Conservation (phyloP, 2,113 vertebrate species). For the Corvus moneduloides region DNA sequence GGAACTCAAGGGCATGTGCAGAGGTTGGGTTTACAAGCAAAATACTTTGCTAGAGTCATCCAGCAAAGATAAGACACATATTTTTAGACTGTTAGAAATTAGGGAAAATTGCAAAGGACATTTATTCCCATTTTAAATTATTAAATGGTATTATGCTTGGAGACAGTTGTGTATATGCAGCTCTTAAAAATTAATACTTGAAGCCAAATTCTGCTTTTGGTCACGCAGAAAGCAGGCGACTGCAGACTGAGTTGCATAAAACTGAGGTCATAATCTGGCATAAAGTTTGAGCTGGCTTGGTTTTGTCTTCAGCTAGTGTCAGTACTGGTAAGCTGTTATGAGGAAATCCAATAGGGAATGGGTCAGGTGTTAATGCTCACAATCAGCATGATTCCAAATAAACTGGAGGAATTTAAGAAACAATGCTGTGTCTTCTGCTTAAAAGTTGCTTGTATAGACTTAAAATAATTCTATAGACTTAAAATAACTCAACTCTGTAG, state of each 20-base stretch:
- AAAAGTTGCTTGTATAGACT: not conserved
- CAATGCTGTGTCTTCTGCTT: not conserved
- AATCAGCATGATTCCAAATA: not conserved
- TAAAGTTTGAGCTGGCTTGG: constrained; percentile 6
- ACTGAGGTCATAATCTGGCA: constrained; percentile 54
- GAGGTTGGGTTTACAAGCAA: not conserved
- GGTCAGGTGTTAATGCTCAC: constrained; percentile 20
- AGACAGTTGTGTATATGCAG: not conserved
- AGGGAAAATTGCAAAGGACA: not conserved
- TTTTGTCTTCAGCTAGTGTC: not conserved
- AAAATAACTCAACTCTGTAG: not conserved
- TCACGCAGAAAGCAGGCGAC: not conserved
- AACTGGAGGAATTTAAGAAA: not conserved
- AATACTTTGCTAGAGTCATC: not conserved
- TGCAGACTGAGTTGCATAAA: not conserved
- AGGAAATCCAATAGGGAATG: not conserved
- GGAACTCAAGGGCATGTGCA: not conserved
- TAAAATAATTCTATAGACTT: not conserved
- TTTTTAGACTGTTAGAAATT: not conserved
- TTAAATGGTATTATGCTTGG: constrained; percentile 21
- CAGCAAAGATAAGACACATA: not conserved
- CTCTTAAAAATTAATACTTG: not conserved
- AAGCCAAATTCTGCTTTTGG: constrained; percentile 22
- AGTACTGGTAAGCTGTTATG: not conserved
- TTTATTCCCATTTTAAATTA: not conserved